Conservation (phyloP, 2,888 invertebrate species). For the Amiota mariae region DNA sequence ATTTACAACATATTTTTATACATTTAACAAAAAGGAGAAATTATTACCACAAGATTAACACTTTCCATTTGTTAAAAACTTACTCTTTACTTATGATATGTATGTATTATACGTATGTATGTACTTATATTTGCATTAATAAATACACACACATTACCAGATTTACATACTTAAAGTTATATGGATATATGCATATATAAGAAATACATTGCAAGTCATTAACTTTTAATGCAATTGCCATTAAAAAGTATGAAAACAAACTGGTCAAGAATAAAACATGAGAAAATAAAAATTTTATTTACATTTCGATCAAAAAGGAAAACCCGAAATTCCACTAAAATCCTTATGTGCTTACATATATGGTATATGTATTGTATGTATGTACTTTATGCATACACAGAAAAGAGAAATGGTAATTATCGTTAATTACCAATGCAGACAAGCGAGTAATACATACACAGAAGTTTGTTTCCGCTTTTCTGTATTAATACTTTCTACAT, state of each 20-base stretch:
- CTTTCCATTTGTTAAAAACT: background rate
- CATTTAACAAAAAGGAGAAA: too few relatives aligned
- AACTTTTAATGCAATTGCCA: constrained; percentile 21
- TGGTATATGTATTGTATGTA: background rate
- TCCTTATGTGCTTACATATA: background rate
- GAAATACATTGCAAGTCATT: constrained; percentile 7
- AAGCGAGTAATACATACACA: background rate
- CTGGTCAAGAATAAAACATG: background rate
- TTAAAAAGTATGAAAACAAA: background rate
- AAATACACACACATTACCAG: background rate
- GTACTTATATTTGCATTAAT: background rate
- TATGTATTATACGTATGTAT: too few relatives aligned
- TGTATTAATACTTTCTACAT: background rate
- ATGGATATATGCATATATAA: background rate
- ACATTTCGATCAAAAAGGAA: background rate
- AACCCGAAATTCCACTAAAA: background rate
- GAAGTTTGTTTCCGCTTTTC: constrained; percentile 13
- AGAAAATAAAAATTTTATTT: background rate
- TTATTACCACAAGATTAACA: background rate
- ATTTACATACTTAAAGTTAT: background rate
- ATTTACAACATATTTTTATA: too few relatives aligned
- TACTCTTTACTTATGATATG: background rate
- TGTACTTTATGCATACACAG: background rate
- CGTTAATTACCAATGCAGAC: constrained; percentile 22
- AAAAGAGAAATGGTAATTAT: background rate